phyloP scores from a whole-genome alignment of 2,888 invertebrate genomes.

The Standfussiana lucernea region DNA sequence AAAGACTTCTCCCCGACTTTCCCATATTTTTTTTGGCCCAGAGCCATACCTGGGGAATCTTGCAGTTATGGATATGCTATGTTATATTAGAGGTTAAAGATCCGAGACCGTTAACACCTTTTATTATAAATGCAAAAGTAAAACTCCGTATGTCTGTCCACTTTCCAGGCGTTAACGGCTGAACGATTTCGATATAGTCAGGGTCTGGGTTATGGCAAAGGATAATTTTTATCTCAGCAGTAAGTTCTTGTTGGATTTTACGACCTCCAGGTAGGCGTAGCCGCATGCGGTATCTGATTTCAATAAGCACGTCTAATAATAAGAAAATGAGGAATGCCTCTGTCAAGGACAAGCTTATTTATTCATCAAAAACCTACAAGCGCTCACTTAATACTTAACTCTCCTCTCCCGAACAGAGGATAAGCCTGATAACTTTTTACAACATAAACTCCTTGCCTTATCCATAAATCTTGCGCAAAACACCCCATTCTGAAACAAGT shows the following conservation, averaged over 20 bases:
- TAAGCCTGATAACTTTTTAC: constrained; percentile 58
- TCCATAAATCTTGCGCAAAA: constrained; percentile 51
- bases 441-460: constrained; percentile 24
- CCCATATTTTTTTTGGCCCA: neutral
- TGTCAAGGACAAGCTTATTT: constrained; percentile 6
- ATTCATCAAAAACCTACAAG: constrained; percentile 35
- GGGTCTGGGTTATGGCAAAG: neutral
- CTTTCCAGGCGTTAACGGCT: neutral
- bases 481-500: constrained; percentile 32
- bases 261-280: neutral
- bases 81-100: too few relatives aligned
- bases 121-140: neutral
- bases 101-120: neutral
- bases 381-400: constrained; percentile 29
- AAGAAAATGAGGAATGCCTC: neutral
- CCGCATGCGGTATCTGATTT: neutral
- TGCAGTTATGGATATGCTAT: neutral
- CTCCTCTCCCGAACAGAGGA: neutral
- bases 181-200: neutral
- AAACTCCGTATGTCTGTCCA: neutral
- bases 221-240: neutral
- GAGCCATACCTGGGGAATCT: neutral
- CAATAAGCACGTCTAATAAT: neutral
- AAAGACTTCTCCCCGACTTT: neutral
- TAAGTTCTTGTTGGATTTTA: neutral